Evolutionary conservation across 2,888 invertebrate species (phyloP).

Genomic region (Drosophila rubida): DNA sequence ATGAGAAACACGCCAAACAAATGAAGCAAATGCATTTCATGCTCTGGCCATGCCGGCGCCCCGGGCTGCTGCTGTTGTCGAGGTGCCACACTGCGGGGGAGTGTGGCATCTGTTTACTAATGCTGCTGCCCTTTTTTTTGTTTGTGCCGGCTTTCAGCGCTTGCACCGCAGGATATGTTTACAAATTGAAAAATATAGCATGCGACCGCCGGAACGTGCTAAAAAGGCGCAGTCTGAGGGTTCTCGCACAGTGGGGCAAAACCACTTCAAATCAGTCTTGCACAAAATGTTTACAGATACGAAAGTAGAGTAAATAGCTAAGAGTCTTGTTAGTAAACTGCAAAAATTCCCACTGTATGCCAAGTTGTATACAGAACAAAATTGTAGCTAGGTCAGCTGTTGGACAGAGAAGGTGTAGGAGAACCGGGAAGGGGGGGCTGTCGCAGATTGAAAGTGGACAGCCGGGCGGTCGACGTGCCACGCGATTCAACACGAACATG

Average conservation of each 20-base stretch:
- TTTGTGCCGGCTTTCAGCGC: slow-evolving; percentile 55
- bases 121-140: slow-evolving; percentile 46
- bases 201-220: slow-evolving; percentile 69
- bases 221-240: slow-evolving; percentile 35
- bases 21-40: slow-evolving; percentile 77
- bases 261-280: neutral
- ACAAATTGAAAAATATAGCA: slow-evolving; percentile 80
- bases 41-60: slow-evolving; percentile 43
- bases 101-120: slow-evolving; percentile 62
- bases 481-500: slow-evolving; percentile 39
- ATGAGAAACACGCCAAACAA: slow-evolving; percentile 76
- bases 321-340: no score
- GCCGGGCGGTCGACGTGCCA: slow-evolving; percentile 50
- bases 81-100: slow-evolving; percentile 20
- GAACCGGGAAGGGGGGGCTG: slow-evolving; percentile 5
- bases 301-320: no score
- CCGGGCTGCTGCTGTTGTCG: slow-evolving; percentile 6
- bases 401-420: slow-evolving; percentile 5
- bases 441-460: slow-evolving; percentile 42
- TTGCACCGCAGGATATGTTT: slow-evolving; percentile 78
- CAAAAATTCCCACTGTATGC: slow-evolving; percentile 34
- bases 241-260: slow-evolving; percentile 43
- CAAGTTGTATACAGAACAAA: slow-evolving; percentile 15
- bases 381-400: slow-evolving; percentile 44
- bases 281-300: no score